Conservation (phyloP, 1,140 invertebrate species). For the Hydropsyche tenuis region DNA sequence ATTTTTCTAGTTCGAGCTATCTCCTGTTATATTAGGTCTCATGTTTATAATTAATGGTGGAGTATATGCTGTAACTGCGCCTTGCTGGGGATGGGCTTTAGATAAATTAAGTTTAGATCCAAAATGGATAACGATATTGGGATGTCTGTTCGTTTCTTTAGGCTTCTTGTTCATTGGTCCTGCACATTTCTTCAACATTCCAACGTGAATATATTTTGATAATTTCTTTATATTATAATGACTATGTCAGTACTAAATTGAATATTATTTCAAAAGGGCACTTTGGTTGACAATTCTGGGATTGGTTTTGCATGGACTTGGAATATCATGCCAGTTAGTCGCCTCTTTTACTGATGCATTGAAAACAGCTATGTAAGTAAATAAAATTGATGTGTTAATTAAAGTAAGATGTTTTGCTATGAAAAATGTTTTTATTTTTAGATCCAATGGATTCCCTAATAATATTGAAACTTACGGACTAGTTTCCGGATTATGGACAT, state of each 20-base stretch:
- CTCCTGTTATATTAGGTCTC: slow-evolving; percentile 78
- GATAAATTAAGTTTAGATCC: slow-evolving; percentile 69
- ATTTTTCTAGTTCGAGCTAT: slow-evolving; percentile 64
- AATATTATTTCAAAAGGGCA: slow-evolving; percentile 59
- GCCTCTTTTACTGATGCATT: slow-evolving; percentile 83
- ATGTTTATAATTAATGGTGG: slow-evolving; percentile 90
- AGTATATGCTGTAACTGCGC: slow-evolving; percentile 81
- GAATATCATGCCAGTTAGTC: slow-evolving; percentile 81
- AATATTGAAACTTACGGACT: slow-evolving; percentile 83
- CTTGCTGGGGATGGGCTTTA: slow-evolving; percentile 81
- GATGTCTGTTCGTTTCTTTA: slow-evolving; percentile 69
- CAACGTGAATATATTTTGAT: slow-evolving; percentile 59
- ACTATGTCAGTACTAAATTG: not conserved
- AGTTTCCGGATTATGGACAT: slow-evolving; percentile 85
- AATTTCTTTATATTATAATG: not conserved
- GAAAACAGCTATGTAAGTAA: slow-evolving; percentile 72
- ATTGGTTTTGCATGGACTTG: slow-evolving; percentile 77
- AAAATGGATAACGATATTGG: slow-evolving; percentile 72
- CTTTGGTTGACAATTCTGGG: slow-evolving; percentile 74
- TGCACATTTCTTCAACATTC: slow-evolving; percentile 71
- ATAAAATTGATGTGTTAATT: slow-evolving; percentile 6
- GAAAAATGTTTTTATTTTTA: slow-evolving; percentile 53
- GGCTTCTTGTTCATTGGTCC: slow-evolving; percentile 79
- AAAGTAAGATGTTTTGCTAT: not conserved
- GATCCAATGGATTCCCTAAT: slow-evolving; percentile 76